Base-by-base conservation (phyloP, 1,140 invertebrate species). In the Drosophila persimilis region DNA sequence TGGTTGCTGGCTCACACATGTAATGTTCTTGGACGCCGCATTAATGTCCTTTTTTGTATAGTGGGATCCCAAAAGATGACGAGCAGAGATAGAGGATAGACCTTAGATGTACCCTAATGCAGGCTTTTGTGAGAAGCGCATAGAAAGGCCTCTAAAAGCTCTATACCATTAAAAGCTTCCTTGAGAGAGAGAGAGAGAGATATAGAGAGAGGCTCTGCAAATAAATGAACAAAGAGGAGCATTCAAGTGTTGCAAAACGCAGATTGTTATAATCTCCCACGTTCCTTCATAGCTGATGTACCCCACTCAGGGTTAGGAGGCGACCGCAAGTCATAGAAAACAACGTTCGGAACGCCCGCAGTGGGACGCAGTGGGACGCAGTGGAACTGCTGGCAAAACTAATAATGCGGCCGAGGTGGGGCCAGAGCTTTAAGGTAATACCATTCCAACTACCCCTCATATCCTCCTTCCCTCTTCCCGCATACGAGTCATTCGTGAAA, bases 401-500 rank as follows among this genome's bases (percentile, higher is more conserved):
- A 67, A 67, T 69, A 70, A 56, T 67, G 64, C 22, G 17, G 11
- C 9, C 29, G 13, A 39, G 62, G 64, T 29, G 29, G 29, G 15
- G 43, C 22, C 4, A 11, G 35, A 15, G 35, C 46, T 39, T 31
- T 13, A 53, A 47, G 53, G 46, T 51, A 69, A 69, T 70, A 29
- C 46, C 54, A 71, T 71, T 71, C 48, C 48, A 15, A 47, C 6
- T 69, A 22, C 65, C 41, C 24, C 24, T 58, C 39, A 35, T 17
- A 39, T 8, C 46, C 26, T 24, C 11, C 13, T 26, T 8, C 13
- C 11, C 29, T 20, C 35, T 46, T 31, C 48, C 58, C 63, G 62
- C 77, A 81, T 80, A 77, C 31, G 31, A 86, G 67, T 86, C 80
- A 85, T 71, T 62, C 50, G 26, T 51, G 35, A 63, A 59, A 22